Conservation (phyloP, 2,113 vertebrate genomes). For the Crotalus tigris region DNA sequence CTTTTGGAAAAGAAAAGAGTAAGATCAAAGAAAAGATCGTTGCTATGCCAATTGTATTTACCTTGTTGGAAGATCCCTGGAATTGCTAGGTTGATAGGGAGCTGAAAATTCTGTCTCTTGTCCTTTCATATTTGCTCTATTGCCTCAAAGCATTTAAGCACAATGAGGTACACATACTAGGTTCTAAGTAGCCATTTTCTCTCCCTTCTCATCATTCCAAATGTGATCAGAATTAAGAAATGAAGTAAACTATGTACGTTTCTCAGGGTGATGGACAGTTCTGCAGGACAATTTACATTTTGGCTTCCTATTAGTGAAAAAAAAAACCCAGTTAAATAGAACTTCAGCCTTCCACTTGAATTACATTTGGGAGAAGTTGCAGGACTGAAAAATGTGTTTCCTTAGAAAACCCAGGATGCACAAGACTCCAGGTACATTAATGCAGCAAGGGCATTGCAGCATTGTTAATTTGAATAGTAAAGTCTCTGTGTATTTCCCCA, state of each 20-base stretch:
- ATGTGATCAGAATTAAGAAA: neutral
- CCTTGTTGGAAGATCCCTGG: neutral
- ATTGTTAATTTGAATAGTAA: slow-evolving; percentile 42
- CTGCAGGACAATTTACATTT: neutral
- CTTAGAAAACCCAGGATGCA: neutral
- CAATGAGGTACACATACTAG: neutral
- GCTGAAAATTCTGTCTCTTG: neutral
- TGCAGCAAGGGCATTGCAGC: slow-evolving; percentile 39
- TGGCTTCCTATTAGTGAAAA: neutral
- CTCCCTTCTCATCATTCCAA: neutral
- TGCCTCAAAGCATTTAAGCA: neutral
- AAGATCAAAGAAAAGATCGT: neutral
- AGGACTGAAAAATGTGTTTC: neutral
- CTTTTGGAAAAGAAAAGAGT: neutral
- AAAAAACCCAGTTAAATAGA: neutral
- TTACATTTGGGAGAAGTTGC: neutral
- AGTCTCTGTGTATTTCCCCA: neutral
- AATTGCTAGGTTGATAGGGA: neutral
- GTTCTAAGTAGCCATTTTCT: neutral
- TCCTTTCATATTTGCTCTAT: neutral
- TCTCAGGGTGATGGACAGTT: neutral
- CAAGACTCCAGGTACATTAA: slow-evolving; percentile 26
- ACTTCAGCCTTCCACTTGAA: neutral
- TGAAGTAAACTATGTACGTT: neutral
- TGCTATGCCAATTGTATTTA: neutral